Base-by-base conservation (phyloP, 2,797 vertebrate genomes). In the Acropternis orthonyx region DNA sequence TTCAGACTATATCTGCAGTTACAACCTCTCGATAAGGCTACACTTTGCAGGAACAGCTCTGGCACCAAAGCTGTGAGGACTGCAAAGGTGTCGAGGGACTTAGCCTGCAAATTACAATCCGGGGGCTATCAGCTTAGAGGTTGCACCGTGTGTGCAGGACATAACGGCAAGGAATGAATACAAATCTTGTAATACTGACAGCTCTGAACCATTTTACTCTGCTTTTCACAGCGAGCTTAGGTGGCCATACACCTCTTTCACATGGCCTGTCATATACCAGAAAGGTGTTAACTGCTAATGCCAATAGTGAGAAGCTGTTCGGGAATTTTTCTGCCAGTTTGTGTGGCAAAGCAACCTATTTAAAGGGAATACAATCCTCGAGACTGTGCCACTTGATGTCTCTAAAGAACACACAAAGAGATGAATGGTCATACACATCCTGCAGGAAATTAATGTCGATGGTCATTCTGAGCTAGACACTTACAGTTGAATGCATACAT, bases 271-370 rank as follows among this genome's bases (percentile, higher is more conserved):
- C 86, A 78, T 41, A n/a, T 7, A 80, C 11, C 34, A 55, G 88
- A 81, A 92, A 67, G 34, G 80, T 74, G 93, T 89, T 90, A 95
- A 94, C 74, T 80, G 59, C 81, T 87, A 92, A 85, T 72, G 36
- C 46, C 89, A 93, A 49, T 51, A 63, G 52, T 5, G 56, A 39
- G 71, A 91, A 71, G 71, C 39, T 49, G 56, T 65, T 87, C 52
- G 65, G 67, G 89, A 90, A 37, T 65, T 54, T 72, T 87, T 90
- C 93, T 89, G 63, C 56, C 49, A 79, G 73, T 19, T 81, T 91
- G 52, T 78, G 28, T 2, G 8, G 81, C 36, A 69, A 56, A 81
- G 48, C n/a, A 87, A 59, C 74, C 46, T 79, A 81, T 44, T 44
- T 84, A 74, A 83, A 43, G 12, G 72, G 37, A 14, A 22, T 12